A percentile compares a stretch with the other conserved stretches of the same genome.
Conservation (phyloP, 2,888 invertebrate species). For the Seira ritae region DNA sequence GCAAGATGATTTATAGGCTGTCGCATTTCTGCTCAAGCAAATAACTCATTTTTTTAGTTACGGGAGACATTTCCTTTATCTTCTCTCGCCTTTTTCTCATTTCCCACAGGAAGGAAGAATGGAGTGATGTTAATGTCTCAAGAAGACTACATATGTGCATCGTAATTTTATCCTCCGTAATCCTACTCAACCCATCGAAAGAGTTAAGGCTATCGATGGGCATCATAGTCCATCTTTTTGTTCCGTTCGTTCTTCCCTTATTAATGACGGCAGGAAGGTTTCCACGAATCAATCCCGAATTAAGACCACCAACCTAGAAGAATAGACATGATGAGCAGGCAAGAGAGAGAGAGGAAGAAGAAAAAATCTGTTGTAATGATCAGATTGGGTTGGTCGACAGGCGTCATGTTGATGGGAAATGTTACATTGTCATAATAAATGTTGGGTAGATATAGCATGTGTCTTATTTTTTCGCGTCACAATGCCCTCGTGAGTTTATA, state of each 20-base stretch:
- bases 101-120: constrained; percentile 3
- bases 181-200: too few relatives aligned
- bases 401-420: neutral
- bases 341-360: constrained; percentile 8
- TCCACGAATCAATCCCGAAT: constrained; percentile 44
- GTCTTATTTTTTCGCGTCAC: neutral
- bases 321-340: constrained; percentile 34
- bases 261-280: constrained; percentile 32
- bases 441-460: neutral
- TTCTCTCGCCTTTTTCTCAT: neutral
- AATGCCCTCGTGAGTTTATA: neutral
- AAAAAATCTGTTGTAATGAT: neutral
- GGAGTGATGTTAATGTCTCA: neutral
- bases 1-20: constrained; percentile 14
- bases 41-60: constrained; percentile 22
- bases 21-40: neutral
- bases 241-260: too few relatives aligned
- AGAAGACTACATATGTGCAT: neutral
- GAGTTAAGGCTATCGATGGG: too few relatives aligned
- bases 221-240: too few relatives aligned
- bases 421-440: neutral
- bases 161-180: neutral
- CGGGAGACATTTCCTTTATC: neutral
- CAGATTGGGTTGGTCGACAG: too few relatives aligned
- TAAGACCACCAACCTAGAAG: constrained; percentile 42